Evolutionary conservation across 2,113 vertebrate species (phyloP).

Genomic region (Semicossyphus pulcher): DNA sequence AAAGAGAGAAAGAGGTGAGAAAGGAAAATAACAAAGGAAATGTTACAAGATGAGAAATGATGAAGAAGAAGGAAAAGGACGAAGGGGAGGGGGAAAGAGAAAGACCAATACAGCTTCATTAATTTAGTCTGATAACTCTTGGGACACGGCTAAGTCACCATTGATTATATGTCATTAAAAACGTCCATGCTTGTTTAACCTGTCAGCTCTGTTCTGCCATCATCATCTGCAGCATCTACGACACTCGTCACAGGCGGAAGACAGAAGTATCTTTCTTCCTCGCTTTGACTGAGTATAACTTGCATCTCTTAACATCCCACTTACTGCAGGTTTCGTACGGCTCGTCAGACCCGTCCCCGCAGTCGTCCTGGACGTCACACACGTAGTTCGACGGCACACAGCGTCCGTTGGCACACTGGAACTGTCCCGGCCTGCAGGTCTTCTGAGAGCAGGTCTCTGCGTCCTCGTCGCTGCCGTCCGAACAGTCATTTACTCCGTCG

Average conservation of each 20-base stretch:
- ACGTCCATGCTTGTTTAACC: constrained; percentile 22
- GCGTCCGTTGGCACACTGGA: constrained; percentile 70
- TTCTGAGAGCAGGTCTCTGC: constrained; percentile 71
- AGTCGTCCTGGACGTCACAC: constrained; percentile 77
- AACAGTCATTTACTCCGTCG: constrained; percentile 76
- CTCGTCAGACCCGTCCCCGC: constrained; percentile 78
- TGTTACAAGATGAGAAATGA: background rate
- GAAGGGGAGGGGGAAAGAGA: background rate
- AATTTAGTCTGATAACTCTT: constrained; percentile 3
- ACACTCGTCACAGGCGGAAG: no score
- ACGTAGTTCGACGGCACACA: constrained; percentile 69
- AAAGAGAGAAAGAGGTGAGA: constrained; percentile 8
- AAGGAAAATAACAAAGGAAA: background rate
- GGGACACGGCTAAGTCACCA: constrained; percentile 1
- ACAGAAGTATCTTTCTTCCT: no score
- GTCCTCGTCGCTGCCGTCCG: constrained; percentile 80
- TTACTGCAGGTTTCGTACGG: constrained; percentile 76
- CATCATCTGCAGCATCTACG: background rate
- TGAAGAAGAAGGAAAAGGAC: background rate
- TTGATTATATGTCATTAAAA: constrained; percentile 17
- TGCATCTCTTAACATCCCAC: constrained; percentile 11
- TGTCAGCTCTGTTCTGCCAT: constrained; percentile 3
- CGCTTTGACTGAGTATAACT: background rate
- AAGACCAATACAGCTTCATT: constrained; percentile 13
- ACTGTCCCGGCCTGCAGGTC: constrained; percentile 75